Conservation (phyloP, 2,113 vertebrate species). For the Aspiorhynchus laticeps region DNA sequence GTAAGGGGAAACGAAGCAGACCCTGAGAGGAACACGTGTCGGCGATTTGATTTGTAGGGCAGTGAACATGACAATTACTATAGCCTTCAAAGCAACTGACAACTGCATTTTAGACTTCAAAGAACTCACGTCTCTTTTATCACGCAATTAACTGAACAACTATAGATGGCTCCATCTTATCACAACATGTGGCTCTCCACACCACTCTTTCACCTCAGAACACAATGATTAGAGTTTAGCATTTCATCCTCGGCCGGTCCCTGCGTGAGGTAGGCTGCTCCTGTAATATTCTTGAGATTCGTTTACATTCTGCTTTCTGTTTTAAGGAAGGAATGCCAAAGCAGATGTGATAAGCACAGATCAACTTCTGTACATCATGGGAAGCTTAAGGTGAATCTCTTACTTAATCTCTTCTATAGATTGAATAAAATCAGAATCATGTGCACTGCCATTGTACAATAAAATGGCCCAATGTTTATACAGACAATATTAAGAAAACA, state of each 20-base stretch:
- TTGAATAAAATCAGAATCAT: background rate
- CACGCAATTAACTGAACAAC: constrained; percentile 70
- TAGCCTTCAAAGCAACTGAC: constrained; percentile 76
- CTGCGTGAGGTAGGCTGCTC: background rate
- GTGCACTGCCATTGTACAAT: background rate
- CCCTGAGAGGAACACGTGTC: constrained; percentile 66
- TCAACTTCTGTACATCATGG: background rate
- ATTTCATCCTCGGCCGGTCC: constrained; percentile 17
- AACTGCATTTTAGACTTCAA: constrained; percentile 77
- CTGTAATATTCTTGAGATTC: constrained; percentile 21
- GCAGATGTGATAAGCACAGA: background rate
- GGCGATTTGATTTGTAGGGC: constrained; percentile 75
- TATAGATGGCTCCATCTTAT: constrained; percentile 61
- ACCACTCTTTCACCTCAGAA: constrained; percentile 39
- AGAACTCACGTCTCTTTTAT: constrained; percentile 72
- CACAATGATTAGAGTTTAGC: constrained; percentile 32
- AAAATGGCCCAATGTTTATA: background rate
- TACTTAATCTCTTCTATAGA: background rate
- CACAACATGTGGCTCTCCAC: constrained; percentile 57
- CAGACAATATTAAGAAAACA: background rate
- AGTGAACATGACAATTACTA: constrained; percentile 76
- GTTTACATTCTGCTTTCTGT: constrained; percentile 3
- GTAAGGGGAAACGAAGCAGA: constrained; percentile 45
- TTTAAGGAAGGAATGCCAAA: background rate
- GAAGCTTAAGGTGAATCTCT: constrained; percentile 27